These are phyloP conservation scores for Cephalopterus ornatus DNA, from an alignment of 2,113 vertebrate species.

Conservation along the genomic window DNA sequence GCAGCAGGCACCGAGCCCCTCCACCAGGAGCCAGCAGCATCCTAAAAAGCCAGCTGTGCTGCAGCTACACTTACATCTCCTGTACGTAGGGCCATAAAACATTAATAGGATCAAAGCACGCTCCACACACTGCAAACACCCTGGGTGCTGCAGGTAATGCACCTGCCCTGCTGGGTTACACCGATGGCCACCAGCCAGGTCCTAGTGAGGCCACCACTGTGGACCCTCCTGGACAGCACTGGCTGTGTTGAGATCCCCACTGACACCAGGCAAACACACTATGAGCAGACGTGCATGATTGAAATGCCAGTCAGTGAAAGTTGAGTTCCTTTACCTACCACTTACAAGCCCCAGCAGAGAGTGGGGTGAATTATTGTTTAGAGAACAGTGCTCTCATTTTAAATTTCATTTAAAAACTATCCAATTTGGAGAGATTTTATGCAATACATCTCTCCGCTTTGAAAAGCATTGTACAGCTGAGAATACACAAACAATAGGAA, in stretches of 20 bases:
- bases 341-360: neutral
- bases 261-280: accelerated
- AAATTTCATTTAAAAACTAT: slow-evolving; percentile 34
- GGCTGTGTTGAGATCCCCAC: accelerated
- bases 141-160: accelerated
- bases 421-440: neutral
- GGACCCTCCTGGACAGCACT: neutral
- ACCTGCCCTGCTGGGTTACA: accelerated
- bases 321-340: neutral
- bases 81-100: neutral
- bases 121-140: neutral
- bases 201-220: accelerated
- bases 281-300: accelerated
- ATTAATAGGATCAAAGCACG: accelerated
- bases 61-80: neutral
- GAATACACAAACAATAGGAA: slow-evolving; percentile 34
- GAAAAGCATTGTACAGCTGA: slow-evolving; percentile 38
- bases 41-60: slow-evolving; percentile 13
- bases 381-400: neutral
- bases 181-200: accelerated
- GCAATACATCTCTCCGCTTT: neutral
- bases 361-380: neutral
- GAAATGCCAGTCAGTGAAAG: neutral
- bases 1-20: slow-evolving; percentile 14
- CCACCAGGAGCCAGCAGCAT: neutral